These are phyloP conservation scores for Entelurus aequoreus DNA, from an alignment of 2,113 vertebrate genomes.

Conservation along the genomic window DNA sequence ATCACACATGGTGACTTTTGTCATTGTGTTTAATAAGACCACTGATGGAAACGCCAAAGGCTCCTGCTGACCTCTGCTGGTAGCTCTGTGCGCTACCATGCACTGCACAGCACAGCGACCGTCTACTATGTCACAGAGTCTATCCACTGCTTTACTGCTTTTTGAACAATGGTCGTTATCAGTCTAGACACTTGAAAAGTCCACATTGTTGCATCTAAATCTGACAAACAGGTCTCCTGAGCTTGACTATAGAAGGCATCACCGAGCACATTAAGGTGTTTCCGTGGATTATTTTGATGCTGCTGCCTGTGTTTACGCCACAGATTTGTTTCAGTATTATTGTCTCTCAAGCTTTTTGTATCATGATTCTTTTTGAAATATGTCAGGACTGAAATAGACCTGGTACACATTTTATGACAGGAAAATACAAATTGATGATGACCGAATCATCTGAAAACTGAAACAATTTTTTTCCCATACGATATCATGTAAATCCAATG, in stretches of 20 bases:
- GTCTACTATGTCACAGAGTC: background rate
- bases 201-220: slow-evolving; percentile 33
- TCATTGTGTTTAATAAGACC: slow-evolving; percentile 17
- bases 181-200: slow-evolving; percentile 47
- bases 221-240: slow-evolving; percentile 10
- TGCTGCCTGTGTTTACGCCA: slow-evolving; percentile 38
- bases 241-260: slow-evolving; percentile 7
- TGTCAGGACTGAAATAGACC: background rate
- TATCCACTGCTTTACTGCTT: slow-evolving; percentile 25
- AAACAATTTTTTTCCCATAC: too few relatives aligned
- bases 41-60: slow-evolving; percentile 20
- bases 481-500: too few relatives aligned
- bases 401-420: too few relatives aligned
- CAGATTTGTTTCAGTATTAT: slow-evolving; percentile 60
- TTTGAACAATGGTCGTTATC: slow-evolving; percentile 33
- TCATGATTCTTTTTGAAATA: slow-evolving; percentile 6
- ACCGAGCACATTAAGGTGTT: slow-evolving; percentile 9
- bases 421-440: too few relatives aligned
- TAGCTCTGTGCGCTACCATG: slow-evolving; percentile 27
- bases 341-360: slow-evolving; percentile 18
- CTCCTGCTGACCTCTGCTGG: slow-evolving; percentile 8
- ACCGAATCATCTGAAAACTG: too few relatives aligned
- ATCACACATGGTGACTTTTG: slow-evolving; percentile 7
- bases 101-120: background rate
- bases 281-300: slow-evolving; percentile 19